Evolutionary conservation across 2,888 invertebrate species (phyloP), one percentile per base, ranked within the genome.

Genomic region (Automeris io): DNA sequence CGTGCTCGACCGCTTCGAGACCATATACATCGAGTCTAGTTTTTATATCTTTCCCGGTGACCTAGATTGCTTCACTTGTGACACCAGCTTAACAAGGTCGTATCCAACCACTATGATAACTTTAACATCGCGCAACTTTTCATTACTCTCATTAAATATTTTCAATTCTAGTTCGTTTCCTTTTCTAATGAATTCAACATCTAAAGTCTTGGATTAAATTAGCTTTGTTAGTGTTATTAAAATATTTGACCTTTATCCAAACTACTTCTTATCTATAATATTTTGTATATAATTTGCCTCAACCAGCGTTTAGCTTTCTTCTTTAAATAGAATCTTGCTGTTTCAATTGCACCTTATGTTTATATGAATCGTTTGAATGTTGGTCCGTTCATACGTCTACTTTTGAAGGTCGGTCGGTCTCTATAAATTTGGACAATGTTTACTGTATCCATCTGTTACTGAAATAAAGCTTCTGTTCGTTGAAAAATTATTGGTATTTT

Each of bases 21-120:
- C 82, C 80, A 64, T 83, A 73, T 77, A 77, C 47, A 80, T 66
- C 58, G 48, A 61, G 63, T 57, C 73, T 44, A 61, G 66, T 85
- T 85, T 85, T 85, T 85, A 62, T 70, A 37, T 55, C 63, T 54
- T 77, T 77, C 71, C 77, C 79, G 71, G 63, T 68, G 79, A 66
- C 79, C 79, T 64, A 79, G 72, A 70, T 78, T 43, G 54, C 47
- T 40, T 45, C 13, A 53, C 54, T 53, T 47, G 55, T 53, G 58
- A 53, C 57, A 59, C 55, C 54, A 65, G 71, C 63, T 64, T 53
- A 49, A 57, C 82, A 85, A 85, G 82, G 82, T 74, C 77, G 62
- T 48, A 47, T 52, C 47, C 47, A 45, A 54, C 47, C 42, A 56
- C 54, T 51, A 57, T 51, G 49, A 56, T 62, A 59, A 51, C 51